A percentile compares a stretch with the other conserved stretches of the same genome.
Conservation (phyloP, 2,888 invertebrate genomes). For the Apamea anceps region DNA sequence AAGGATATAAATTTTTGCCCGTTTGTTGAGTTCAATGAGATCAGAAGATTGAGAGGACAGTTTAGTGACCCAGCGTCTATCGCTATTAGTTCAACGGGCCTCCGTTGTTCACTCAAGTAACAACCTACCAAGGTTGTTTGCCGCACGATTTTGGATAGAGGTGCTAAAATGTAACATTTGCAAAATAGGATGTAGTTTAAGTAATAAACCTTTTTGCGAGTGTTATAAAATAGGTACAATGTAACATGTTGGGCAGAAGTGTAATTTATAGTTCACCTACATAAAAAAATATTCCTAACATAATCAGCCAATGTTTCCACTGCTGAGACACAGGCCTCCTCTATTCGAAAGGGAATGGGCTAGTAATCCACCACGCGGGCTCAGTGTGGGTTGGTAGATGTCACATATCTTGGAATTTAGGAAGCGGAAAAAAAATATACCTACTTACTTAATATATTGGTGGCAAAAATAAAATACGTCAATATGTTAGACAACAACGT, state of each 20-base stretch:
- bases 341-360: neutral
- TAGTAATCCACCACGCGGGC: no score
- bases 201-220: conserved; percentile 18
- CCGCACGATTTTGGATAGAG: conserved; percentile 62
- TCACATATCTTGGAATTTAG: neutral
- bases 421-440: neutral
- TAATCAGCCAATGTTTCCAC: neutral
- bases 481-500: neutral
- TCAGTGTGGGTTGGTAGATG: neutral
- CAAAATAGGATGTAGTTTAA: conserved; percentile 9
- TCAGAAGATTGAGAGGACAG: conserved; percentile 58
- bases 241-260: neutral
- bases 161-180: conserved; percentile 58
- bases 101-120: conserved; percentile 59
- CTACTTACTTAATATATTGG: neutral
- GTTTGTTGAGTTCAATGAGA: conserved; percentile 47
- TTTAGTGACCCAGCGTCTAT: conserved; percentile 65
- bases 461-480: neutral
- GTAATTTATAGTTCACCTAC: neutral
- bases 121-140: conserved; percentile 50
- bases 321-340: neutral
- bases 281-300: neutral
- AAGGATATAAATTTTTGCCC: neutral
- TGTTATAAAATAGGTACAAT: neutral
- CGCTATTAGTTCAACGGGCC: conserved; percentile 34